phyloP scores from a whole-genome alignment of 2,797 vertebrate genomes.

The Phrynocephalus vlangalii region DNA sequence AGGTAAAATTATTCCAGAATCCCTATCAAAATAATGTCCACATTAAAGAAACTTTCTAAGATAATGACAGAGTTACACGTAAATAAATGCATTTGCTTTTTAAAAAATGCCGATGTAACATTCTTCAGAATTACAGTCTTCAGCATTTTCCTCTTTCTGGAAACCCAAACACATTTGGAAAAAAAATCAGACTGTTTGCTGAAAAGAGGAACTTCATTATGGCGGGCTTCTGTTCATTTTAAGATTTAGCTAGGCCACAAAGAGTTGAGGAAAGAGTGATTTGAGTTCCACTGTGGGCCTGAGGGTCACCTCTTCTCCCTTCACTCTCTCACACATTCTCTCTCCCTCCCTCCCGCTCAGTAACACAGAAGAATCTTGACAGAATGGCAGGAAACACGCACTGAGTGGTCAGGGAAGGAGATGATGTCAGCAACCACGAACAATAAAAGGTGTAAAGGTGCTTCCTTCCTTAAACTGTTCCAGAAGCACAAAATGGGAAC shows the following conservation, averaged over 20 bases:
- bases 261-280: conserved; percentile 72
- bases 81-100: conserved; percentile 62
- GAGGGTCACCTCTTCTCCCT: conserved; percentile 46
- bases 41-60: conserved; percentile 67
- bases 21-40: conserved; percentile 56
- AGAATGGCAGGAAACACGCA: conserved; percentile 92
- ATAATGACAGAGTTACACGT: conserved; percentile 64
- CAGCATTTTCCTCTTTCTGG: conserved; percentile 57
- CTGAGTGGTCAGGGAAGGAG: conserved; percentile 87
- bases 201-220: conserved; percentile 84
- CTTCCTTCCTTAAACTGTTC: conserved; percentile 94
- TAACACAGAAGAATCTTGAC: conserved; percentile 80
- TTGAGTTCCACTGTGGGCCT: conserved; percentile 67
- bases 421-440: conserved; percentile 90
- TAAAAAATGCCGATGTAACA: conserved; percentile 57
- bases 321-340: conserved; percentile 52
- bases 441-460: conserved; percentile 96
- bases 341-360: conserved; percentile 60
- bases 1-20: conserved; percentile 68
- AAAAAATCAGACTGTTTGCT: conserved; percentile 78
- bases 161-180: conserved; percentile 66
- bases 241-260: conserved; percentile 74
- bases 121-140: conserved; percentile 58
- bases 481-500: conserved; percentile 89
- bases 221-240: conserved; percentile 75